Evolutionary conservation across 2,113 vertebrate species (phyloP).

Genomic region (Acanthisitta chloris): DNA sequence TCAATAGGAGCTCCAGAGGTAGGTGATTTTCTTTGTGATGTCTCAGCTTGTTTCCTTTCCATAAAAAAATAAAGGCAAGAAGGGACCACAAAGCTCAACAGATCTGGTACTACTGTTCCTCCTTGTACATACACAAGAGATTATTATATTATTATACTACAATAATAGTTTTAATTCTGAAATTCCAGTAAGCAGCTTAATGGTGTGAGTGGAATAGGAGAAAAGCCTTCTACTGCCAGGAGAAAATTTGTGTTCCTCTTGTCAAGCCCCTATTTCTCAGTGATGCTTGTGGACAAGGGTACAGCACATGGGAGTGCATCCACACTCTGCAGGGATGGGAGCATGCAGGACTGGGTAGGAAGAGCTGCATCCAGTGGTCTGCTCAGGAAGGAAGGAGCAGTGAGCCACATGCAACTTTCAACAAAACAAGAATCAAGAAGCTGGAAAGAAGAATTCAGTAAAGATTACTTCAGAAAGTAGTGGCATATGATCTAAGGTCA

Average conservation of each 20-base stretch:
- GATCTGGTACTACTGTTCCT: neutral
- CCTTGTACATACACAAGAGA: neutral
- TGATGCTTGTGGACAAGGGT: neutral
- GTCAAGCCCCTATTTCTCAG: neutral
- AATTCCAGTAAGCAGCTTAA: neutral
- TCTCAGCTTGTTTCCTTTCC: slow-evolving; percentile 10
- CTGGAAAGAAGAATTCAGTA: slow-evolving; percentile 38
- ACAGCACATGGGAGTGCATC: accelerated
- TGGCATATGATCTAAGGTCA: slow-evolving; percentile 38
- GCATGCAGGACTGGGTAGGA: neutral
- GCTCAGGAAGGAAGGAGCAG: neutral
- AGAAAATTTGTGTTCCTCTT: neutral
- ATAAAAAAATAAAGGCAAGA: neutral
- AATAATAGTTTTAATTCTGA: neutral
- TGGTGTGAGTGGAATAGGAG: neutral
- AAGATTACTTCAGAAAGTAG: slow-evolving; percentile 47
- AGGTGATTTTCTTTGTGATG: slow-evolving; percentile 3
- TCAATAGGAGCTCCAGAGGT: slow-evolving; percentile 9
- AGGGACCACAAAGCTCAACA: neutral
- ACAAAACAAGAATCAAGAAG: neutral
- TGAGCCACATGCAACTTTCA: neutral
- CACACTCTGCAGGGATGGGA: neutral
- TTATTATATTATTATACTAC: neutral
- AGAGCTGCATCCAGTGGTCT: neutral
- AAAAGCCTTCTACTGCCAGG: neutral